Percentiles rank a stretch among this genome's conserved stretches.
Conservation (phyloP, 2,113 vertebrate genomes). For the Phylloscopus whistleri region DNA sequence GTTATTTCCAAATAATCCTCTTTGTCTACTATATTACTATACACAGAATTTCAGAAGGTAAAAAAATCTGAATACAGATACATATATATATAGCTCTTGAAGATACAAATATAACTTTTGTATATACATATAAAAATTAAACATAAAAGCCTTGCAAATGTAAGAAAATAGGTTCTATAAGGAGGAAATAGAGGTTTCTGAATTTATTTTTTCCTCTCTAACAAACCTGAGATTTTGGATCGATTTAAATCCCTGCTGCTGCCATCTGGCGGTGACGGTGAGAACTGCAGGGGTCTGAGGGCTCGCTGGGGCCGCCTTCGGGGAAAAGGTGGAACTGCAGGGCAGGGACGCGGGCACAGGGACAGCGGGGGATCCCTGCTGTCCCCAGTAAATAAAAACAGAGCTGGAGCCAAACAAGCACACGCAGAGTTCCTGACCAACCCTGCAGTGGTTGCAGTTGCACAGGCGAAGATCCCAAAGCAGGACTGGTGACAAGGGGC, state of each 20-base stretch:
- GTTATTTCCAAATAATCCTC: not conserved
- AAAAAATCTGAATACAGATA: not conserved
- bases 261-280: rapidly evolving
- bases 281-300: rapidly evolving
- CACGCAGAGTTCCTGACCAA: not conserved
- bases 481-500: not conserved
- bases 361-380: rapidly evolving
- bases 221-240: not conserved
- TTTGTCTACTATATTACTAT: not conserved
- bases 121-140: not conserved
- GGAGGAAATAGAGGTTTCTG: not conserved
- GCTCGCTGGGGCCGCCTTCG: not conserved
- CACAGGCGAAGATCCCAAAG: not conserved
- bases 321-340: not conserved
- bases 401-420: rapidly evolving
- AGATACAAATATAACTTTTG: not conserved
- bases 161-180: not conserved
- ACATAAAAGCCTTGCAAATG: too few species aligned
- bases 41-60: not conserved
- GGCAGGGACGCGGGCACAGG: rapidly evolving
- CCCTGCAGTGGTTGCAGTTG: rapidly evolving
- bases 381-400: not conserved
- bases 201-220: not conserved
- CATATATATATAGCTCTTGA: rapidly evolving
- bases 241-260: not conserved